Conservation (phyloP, 2,888 invertebrate species). For the Mythimna impura region DNA sequence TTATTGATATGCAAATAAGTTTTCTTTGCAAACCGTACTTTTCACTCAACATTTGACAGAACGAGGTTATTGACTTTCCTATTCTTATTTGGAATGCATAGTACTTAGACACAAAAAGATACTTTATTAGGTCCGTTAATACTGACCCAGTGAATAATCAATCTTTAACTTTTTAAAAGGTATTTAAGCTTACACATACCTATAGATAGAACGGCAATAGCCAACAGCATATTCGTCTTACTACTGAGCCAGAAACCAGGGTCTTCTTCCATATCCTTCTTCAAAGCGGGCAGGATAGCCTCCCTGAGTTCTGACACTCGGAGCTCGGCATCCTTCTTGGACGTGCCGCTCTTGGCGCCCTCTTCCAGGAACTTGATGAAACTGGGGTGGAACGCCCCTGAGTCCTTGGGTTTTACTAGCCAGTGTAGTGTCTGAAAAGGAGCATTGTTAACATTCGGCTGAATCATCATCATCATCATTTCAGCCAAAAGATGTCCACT, state of each 20-base stretch:
- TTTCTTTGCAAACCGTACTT: no score
- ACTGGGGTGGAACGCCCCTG: slow-evolving; percentile 95
- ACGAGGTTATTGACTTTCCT: no score
- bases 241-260: slow-evolving; percentile 92
- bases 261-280: slow-evolving; percentile 90
- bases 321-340: slow-evolving; percentile 93
- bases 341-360: slow-evolving; percentile 93
- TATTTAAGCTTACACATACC: slow-evolving; percentile 78
- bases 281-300: slow-evolving; percentile 91
- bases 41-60: no score
- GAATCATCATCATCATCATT: no score
- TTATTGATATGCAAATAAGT: no score
- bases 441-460: neutral
- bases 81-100: no score
- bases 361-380: slow-evolving; percentile 93
- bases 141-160: neutral
- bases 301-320: slow-evolving; percentile 93
- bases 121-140: no score
- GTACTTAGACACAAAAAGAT: no score
- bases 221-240: slow-evolving; percentile 92
- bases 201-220: slow-evolving; percentile 93
- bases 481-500: no score
- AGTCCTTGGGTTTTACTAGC: slow-evolving; percentile 95
- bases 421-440: slow-evolving; percentile 92
- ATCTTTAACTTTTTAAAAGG: neutral